These are phyloP conservation scores for Alcedo atthis DNA, from an alignment of 2,797 vertebrate species.

Conservation along the genomic window DNA sequence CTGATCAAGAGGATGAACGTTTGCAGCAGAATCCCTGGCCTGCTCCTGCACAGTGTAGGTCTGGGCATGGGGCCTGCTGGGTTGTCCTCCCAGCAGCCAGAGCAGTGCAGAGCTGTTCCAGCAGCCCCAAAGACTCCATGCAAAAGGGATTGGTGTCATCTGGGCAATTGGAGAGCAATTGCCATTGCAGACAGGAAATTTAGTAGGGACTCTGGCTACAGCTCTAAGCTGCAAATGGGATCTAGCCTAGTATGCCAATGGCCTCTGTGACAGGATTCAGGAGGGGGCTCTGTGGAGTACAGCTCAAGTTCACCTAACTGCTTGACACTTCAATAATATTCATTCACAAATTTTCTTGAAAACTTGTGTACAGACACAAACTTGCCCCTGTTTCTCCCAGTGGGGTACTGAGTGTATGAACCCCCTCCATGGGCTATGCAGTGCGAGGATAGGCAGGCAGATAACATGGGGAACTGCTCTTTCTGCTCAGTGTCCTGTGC, in stretches of 20 bases:
- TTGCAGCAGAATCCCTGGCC: neutral
- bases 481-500: neutral
- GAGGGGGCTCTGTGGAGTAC: neutral
- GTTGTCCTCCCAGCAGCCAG: neutral
- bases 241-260: neutral
- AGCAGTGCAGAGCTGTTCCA: neutral
- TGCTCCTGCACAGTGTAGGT: fast-evolving
- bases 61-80: neutral
- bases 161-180: neutral
- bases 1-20: neutral
- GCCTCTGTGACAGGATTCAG: neutral
- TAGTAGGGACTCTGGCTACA: neutral
- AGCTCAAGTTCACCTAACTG: neutral
- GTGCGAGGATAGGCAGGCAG: neutral
- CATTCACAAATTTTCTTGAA: neutral
- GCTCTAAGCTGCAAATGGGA: neutral
- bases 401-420: neutral
- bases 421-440: neutral
- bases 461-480: neutral
- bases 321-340: neutral
- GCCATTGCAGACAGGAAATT: neutral
- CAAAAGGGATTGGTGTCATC: neutral
- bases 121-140: neutral
- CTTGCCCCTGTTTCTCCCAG: neutral
- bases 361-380: neutral